Conservation (phyloP, 2,888 invertebrate species). For the Bugula neritina region DNA sequence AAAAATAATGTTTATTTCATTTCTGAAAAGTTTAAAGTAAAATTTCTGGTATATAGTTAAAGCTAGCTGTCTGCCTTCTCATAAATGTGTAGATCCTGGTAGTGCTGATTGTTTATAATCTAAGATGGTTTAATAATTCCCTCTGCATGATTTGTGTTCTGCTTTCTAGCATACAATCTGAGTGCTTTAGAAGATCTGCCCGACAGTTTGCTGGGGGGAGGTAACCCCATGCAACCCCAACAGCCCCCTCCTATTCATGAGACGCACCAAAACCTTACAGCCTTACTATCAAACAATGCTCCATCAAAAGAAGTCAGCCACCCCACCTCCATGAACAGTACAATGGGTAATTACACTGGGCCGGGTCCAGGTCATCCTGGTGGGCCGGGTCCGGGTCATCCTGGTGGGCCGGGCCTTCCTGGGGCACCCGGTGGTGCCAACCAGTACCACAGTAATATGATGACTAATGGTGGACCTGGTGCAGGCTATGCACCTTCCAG, state of each 20-base stretch:
- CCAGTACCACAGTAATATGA: constrained; percentile 19
- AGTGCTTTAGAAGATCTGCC: constrained; percentile 17
- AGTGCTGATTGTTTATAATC: no score
- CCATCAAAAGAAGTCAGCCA: constrained; percentile 6
- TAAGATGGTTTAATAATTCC: no score
- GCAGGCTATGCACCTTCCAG: constrained; percentile 10
- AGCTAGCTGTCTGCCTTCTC: no score
- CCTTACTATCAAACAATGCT: constrained; percentile 10
- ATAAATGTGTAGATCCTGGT: no score
- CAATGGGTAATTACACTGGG: constrained; percentile 7
- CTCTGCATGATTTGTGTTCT: neutral
- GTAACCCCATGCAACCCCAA: neutral
- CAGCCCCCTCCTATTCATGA: constrained; percentile 8
- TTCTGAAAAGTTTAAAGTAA: no score
- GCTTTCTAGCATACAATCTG: neutral
- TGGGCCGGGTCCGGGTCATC: neutral
- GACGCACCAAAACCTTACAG: constrained; percentile 21
- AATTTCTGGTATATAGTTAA: no score
- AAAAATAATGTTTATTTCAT: no score
- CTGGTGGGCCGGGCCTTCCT: neutral
- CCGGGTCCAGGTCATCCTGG: neutral
- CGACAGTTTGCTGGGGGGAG: constrained; percentile 18
- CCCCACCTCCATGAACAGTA: constrained; percentile 14
- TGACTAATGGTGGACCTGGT: constrained; percentile 3
- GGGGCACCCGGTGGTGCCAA: no score